These are phyloP conservation scores for Drosophila picticornis DNA, from an alignment of 2,888 invertebrate species.

Conservation along the genomic window DNA sequence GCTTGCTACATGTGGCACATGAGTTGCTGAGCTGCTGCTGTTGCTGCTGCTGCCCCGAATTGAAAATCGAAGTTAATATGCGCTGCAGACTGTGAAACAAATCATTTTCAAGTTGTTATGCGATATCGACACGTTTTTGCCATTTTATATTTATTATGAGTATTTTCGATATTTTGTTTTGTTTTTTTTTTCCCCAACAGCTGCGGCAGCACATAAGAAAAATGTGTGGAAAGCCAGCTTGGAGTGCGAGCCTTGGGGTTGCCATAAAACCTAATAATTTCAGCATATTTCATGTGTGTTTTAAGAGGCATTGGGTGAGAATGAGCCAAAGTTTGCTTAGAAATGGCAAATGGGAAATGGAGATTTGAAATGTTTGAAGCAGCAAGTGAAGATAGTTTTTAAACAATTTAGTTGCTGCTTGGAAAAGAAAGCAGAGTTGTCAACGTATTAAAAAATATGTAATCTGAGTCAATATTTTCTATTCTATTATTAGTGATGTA, in stretches of 20 bases:
- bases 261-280: conserved; percentile 76
- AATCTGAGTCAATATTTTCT: not conserved
- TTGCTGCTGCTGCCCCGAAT: conserved; percentile 46
- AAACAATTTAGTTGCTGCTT: not conserved
- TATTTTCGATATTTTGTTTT: conserved; percentile 46
- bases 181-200: conserved; percentile 48
- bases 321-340: not conserved
- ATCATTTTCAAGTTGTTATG: conserved; percentile 82
- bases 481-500: no score
- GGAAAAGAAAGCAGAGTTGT: not conserved
- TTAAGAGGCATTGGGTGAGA: not conserved
- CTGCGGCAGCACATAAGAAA: conserved; percentile 50
- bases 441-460: not conserved
- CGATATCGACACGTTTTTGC: conserved; percentile 84
- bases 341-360: not conserved
- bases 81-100: conserved; percentile 80
- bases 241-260: not conserved
- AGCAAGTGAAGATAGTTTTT: not conserved
- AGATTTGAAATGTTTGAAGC: not conserved
- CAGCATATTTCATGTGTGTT: conserved; percentile 68
- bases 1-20: conserved; percentile 43
- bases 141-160: conserved; percentile 82
- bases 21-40: conserved; percentile 24
- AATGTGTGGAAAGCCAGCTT: conserved; percentile 6
- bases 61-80: conserved; percentile 82